Base-by-base conservation (phyloP, 2,797 vertebrate species). In the Lepilemur ruficaudatus region DNA sequence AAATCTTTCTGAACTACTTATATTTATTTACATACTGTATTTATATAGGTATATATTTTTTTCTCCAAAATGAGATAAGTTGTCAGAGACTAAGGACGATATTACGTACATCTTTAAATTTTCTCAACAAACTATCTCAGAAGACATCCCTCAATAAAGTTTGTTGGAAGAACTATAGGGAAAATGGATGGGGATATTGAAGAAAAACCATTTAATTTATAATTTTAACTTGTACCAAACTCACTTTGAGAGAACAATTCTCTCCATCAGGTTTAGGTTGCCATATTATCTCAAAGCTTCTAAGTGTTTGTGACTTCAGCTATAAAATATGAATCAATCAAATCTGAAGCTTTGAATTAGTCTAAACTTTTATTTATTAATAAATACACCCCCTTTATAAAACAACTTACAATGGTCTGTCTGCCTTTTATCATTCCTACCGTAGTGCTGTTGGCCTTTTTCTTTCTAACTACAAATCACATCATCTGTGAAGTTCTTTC, bases 391-490 rank as follows among this genome's bases (percentile, higher is more conserved):
- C 35, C 22, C 23, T 2, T 38, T 88, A 17, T 52, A 72, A 41
- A 75, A 84, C 12, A 69, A 93, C 55, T 80, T 48, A 32, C 91
- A 93, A 87, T 52, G 23, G 17, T 78, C 70, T 70, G 10, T n/a
- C 57, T 65, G 52, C 9, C 23, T 79, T 92, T 73, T 43, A 35
- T 38, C 73, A 38, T 82, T 89, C 8, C 11, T 76, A 15, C 3
- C 43, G 30, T 18, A 35, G 28, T 41, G 35, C 25, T 63, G 35
- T 48, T 17, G 46, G 43, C 12, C 59, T 91, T 94, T 94, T 91
- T 38, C 48, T 91, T 93, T 57, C 57, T 73, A 81, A 94, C 69
- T 72, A 67, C n/a, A 81, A 95, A 94, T 70, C 48, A 89, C 18
- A 59, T 7, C 20, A 63, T 30, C 61, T 95, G 50, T 69, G 18